Evolutionary conservation across 2,113 vertebrate species (phyloP), one percentile per base, ranked within the genome.

Genomic region (Brachirus orientalis): DNA sequence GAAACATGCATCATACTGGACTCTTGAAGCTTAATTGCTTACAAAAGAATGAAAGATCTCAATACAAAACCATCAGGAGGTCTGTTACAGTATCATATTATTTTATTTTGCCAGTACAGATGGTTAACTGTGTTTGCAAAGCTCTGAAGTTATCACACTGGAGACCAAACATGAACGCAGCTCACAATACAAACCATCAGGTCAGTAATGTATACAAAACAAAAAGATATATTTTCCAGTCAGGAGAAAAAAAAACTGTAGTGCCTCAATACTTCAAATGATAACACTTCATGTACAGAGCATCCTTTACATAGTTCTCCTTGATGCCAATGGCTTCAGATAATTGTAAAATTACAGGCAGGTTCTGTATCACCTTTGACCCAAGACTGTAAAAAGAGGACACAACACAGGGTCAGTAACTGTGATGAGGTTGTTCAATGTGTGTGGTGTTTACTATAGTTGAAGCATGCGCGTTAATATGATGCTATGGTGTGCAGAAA

Each of bases 51-150:
- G 28, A 4, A 28, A 28, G 28, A 28, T 28, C 28, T 43, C 14
- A 4, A 43, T 46, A 56, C 14, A 45, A 65, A 67, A 57, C 18
- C 8, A 2, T 35, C 36, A 52, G 9, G 0, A 47, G 7, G 6
- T 9, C 6, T 16, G 17, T 71, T 57, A 52, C 45, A 67, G 66
- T 57, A 70, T 72, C 37, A 67, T 52, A 64, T 65, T 33, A 51
- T 67, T 92, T 91, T 88, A 92, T 90, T 90, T 89, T 65, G 60
- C 58, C 62, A 47, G 50, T 76, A 86, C 70, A 86, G 76, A 75
- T 38, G 36, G 53, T 71, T 65, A 89, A 67, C 41, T 61, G 63
- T 57, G 56, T 77, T 77, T 74, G 57, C 66, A 46, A 79, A 71
- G 70, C 62, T 75, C 33, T 16, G 43, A 45, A 62, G 54, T 46